Evolutionary conservation across 2,113 vertebrate genomes (phyloP).

Genomic region (Plectropomus leopardus): DNA sequence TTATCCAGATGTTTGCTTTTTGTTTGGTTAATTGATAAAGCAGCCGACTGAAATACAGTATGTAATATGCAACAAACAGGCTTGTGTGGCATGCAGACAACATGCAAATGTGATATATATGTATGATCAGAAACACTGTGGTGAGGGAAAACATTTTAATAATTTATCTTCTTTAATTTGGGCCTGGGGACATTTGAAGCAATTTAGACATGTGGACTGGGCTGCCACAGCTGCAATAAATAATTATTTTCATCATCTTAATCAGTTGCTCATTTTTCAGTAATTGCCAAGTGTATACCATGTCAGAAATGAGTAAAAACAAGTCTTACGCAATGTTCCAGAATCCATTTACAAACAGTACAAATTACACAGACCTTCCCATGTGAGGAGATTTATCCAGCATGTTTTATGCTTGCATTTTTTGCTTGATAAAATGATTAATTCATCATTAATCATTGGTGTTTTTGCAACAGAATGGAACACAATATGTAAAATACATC

Average conservation of each 20-base stretch:
- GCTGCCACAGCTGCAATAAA: background rate
- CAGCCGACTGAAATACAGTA: no score
- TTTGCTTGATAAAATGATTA: background rate
- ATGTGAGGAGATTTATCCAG: background rate
- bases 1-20: no score
- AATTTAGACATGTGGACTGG: background rate
- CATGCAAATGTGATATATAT: constrained; percentile 25
- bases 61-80: no score
- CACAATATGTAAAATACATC: background rate
- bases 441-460: background rate
- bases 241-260: background rate
- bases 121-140: background rate
- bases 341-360: background rate
- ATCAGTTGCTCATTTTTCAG: background rate
- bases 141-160: constrained; percentile 1
- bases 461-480: background rate
- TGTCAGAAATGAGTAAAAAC: background rate
- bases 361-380: background rate
- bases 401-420: background rate
- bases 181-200: constrained; percentile 9
- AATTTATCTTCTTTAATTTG: constrained; percentile 21
- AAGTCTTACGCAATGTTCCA: background rate
- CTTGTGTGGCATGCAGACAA: no score
- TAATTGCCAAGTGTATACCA: background rate
- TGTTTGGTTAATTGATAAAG: no score